Conservation (phyloP, 2,888 invertebrate species). For the Papilio demoleus region DNA sequence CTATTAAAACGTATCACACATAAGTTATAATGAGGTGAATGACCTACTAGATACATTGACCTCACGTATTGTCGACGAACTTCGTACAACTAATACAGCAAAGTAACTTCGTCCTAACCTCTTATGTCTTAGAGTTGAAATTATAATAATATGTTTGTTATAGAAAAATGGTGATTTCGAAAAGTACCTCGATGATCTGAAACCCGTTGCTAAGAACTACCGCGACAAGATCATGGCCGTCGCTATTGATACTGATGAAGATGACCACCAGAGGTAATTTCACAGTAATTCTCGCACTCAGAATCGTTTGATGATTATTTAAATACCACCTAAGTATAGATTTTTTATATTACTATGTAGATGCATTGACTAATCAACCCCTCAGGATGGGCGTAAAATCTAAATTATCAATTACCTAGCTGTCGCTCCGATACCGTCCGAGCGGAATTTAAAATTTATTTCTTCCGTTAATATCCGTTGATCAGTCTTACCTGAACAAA, state of each 20-base stretch:
- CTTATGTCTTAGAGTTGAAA: background rate
- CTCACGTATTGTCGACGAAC: slow-evolving; percentile 39
- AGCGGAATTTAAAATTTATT: no score
- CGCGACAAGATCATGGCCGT: slow-evolving; percentile 97
- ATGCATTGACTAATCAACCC: no score
- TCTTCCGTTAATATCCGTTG: no score
- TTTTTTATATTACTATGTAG: no score
- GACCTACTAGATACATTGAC: slow-evolving; percentile 38
- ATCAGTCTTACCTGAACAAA: no score
- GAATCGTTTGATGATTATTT: background rate
- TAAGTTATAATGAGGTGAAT: slow-evolving; percentile 29
- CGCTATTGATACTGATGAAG: slow-evolving; percentile 96
- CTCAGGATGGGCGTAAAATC: no score
- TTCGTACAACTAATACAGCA: background rate
- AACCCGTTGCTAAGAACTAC: slow-evolving; percentile 93
- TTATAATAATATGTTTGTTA: slow-evolving; percentile 39
- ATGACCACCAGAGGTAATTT: slow-evolving; percentile 91
- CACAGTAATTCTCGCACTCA: background rate
- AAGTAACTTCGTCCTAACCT: slow-evolving; percentile 21
- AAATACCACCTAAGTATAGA: background rate
- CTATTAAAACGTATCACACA: slow-evolving; percentile 21
- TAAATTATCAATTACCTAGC: no score
- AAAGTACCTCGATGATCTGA: slow-evolving; percentile 89
- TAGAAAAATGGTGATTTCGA: slow-evolving; percentile 92
- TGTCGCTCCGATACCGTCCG: no score